phyloP scores from a whole-genome alignment of 64 coral and sea anemone genomes.

The Dendronephthya gigantea region DNA sequence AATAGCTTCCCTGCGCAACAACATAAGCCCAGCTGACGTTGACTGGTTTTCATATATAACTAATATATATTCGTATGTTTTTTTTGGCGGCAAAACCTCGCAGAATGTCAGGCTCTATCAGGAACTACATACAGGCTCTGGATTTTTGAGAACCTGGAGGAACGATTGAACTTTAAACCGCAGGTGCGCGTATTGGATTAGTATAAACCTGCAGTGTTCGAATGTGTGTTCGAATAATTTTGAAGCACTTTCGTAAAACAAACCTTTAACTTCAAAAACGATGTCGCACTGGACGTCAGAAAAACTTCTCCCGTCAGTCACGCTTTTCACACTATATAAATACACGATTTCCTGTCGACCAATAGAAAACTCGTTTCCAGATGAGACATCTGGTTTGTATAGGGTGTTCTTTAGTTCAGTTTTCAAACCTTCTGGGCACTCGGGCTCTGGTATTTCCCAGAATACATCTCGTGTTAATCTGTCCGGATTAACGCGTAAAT shows the following conservation, averaged over 20 bases:
- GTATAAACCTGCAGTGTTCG: no score
- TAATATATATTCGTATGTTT: no score
- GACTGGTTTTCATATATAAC: no score
- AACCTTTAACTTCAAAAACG: not conserved
- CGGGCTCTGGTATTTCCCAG: not conserved
- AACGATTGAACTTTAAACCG: no score
- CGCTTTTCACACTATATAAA: not conserved
- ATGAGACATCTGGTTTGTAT: not conserved
- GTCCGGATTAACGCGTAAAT: not conserved
- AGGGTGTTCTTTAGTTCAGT: not conserved
- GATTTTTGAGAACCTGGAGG: no score
- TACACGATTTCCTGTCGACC: not conserved
- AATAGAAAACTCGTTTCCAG: not conserved
- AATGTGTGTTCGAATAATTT: not conserved
- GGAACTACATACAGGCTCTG: no score
- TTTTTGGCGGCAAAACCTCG: no score
- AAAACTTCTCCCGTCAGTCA: not conserved
- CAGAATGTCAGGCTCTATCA: no score
- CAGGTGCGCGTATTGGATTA: no score
- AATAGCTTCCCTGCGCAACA: no score
- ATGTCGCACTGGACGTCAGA: not conserved
- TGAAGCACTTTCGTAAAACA: not conserved
- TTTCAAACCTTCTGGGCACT: not conserved
- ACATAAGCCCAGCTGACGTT: no score
- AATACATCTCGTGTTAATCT: not conserved